These are phyloP conservation scores for Diplodus puntazzo DNA, from an alignment of 2,797 vertebrate species.

Conservation along the genomic window DNA sequence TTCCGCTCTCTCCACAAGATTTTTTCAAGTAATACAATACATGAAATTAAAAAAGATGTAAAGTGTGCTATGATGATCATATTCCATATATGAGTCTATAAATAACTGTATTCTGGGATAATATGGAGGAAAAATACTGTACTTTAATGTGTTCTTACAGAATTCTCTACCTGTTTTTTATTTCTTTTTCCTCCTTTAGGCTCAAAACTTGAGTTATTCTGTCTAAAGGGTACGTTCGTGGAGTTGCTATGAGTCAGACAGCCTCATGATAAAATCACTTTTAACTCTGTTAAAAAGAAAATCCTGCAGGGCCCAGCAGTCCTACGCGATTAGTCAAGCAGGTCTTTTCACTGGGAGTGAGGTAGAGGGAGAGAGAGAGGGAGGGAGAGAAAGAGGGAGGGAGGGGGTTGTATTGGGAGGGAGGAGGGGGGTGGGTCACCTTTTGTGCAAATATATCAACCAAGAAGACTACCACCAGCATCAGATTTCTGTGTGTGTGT, in stretches of 20 bases:
- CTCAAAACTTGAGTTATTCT: conserved; percentile 27
- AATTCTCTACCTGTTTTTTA: not conserved
- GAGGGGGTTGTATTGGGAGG: conserved; percentile 21
- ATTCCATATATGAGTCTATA: not conserved
- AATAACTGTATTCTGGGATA: not conserved
- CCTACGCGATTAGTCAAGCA: conserved; percentile 73
- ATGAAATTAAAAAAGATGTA: not conserved
- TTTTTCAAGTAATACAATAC: not conserved
- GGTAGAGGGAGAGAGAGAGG: conserved; percentile 36
- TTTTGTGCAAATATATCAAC: conserved; percentile 89
- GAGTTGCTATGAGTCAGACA: conserved; percentile 47
- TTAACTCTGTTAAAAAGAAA: conserved; percentile 69
- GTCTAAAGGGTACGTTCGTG: conserved; percentile 5
- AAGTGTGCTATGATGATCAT: not conserved
- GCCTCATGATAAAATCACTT: conserved; percentile 75
- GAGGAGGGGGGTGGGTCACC: conserved; percentile 76
- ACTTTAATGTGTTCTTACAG: not conserved
- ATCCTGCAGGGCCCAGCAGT: conserved; percentile 56
- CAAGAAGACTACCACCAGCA: conserved; percentile 83
- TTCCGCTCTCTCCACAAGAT: no score
- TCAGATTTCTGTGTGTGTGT: conserved; percentile 82
- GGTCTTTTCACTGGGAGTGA: conserved; percentile 71
- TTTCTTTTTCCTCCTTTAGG: not conserved
- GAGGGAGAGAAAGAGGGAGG: not conserved
- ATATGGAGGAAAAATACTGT: not conserved